phyloP scores from a whole-genome alignment of 1,140 invertebrate genomes.

The Drosophila sucinea region DNA sequence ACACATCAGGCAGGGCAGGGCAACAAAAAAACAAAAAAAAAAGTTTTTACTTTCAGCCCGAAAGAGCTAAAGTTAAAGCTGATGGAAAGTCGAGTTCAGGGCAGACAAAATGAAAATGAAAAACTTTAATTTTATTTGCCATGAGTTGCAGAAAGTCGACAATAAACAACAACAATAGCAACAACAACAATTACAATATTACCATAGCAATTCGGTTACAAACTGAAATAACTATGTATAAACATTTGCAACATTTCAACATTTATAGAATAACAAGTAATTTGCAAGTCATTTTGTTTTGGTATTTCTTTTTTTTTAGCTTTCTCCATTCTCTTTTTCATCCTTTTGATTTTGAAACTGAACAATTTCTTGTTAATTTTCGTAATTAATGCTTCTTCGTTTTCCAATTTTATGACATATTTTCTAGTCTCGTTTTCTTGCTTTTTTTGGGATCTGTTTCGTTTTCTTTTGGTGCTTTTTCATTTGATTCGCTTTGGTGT shows the following conservation, averaged over 20 bases:
- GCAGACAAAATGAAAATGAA: constrained; percentile 14
- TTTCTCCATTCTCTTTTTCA: not conserved
- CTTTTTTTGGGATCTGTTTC: no score
- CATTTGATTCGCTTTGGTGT: constrained; percentile 1
- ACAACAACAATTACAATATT: constrained; percentile 9
- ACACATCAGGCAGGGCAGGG: not conserved
- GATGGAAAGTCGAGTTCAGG: constrained; percentile 53
- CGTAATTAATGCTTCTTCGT: not conserved
- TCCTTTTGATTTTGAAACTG: not conserved
- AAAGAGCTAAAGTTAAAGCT: constrained; percentile 53
- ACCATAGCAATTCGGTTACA: constrained; percentile 13
- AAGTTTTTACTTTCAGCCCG: constrained; percentile 24
- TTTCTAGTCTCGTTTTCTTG: no score
- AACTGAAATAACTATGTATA: not conserved
- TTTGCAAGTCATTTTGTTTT: not conserved
- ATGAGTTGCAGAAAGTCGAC: constrained; percentile 58
- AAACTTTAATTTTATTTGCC: constrained; percentile 76
- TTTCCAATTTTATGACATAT: no score
- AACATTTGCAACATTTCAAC: not conserved
- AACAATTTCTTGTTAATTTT: not conserved
- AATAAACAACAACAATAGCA: constrained; percentile 15
- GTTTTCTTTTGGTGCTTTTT: not conserved
- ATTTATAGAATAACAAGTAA: not conserved
- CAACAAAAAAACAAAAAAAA: not conserved
- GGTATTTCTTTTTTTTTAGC: not conserved